Percentiles rank a stretch among this genome's conserved stretches.
These are phyloP conservation scores for Leucophenga montana DNA, from an alignment of 2,888 invertebrate species.

Conservation along the genomic window DNA sequence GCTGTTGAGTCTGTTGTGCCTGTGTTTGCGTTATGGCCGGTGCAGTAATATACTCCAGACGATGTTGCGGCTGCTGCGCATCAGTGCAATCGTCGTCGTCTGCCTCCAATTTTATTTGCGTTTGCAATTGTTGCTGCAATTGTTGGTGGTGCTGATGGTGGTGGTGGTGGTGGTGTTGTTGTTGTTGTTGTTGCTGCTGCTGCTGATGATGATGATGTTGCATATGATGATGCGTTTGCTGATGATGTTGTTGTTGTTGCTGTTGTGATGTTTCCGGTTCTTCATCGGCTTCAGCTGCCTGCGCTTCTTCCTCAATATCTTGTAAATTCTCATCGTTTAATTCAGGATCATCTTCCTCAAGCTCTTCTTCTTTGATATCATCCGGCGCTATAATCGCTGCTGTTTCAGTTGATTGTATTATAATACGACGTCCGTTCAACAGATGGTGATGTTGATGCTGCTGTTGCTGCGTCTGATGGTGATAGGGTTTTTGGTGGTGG, in stretches of 20 bases:
- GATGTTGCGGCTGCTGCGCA: slow-evolving; percentile 42
- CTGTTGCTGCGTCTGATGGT: slow-evolving; percentile 44
- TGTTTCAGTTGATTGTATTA: slow-evolving; percentile 59
- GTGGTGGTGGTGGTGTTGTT: slow-evolving; percentile 16
- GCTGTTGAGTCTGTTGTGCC: slow-evolving; percentile 52
- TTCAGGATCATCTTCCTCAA: slow-evolving; percentile 68
- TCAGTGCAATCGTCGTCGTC: slow-evolving; percentile 49
- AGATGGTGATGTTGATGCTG: slow-evolving; percentile 56
- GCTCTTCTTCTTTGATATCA: slow-evolving; percentile 29
- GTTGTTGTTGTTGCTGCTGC: slow-evolving; percentile 32
- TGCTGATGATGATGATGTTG: slow-evolving; percentile 39
- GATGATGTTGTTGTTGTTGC: slow-evolving; percentile 43
- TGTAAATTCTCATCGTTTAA: slow-evolving; percentile 69
- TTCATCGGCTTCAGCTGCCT: slow-evolving; percentile 67
- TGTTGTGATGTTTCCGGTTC: slow-evolving; percentile 53
- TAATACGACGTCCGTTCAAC: slow-evolving; percentile 66
- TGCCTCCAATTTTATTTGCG: slow-evolving; percentile 62
- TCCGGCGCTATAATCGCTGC: slow-evolving; percentile 18
- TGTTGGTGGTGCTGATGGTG: slow-evolving; percentile 35
- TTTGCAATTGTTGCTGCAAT: slow-evolving; percentile 38
- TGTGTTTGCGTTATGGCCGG: slow-evolving; percentile 41
- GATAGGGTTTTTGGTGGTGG: slow-evolving; percentile 41
- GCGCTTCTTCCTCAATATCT: slow-evolving; percentile 69
- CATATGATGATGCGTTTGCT: slow-evolving; percentile 35
- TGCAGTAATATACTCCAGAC: slow-evolving; percentile 55